A percentile compares a stretch with the other conserved stretches of the same genome.
Evolutionary conservation across 2,888 invertebrate genomes (phyloP).

Genomic region (Ophonus ardosiacus): DNA sequence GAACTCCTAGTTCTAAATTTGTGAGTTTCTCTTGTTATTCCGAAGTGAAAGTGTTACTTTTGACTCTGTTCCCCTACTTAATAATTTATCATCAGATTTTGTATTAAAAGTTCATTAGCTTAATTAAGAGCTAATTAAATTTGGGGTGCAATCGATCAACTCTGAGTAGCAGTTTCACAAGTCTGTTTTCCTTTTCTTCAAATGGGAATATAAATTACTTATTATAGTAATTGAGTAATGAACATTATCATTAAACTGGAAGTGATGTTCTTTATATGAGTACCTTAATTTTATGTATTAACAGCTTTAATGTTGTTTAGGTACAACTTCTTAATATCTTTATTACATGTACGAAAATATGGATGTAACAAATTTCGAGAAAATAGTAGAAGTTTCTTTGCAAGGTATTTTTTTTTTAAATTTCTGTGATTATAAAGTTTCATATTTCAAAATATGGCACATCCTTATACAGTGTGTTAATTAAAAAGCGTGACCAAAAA

Average conservation of each 20-base stretch:
- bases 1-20: neutral
- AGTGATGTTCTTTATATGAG: neutral
- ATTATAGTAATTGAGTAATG: conserved; percentile 15
- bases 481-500: no score
- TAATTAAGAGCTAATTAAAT: conserved; percentile 44
- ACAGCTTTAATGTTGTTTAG: no score
- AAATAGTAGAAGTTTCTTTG: no score
- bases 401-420: no score
- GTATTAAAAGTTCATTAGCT: conserved; percentile 43
- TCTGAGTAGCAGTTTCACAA: neutral
- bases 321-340: no score
- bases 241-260: neutral
- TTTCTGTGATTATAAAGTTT: no score
- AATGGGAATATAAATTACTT: neutral
- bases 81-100: conserved; percentile 41
- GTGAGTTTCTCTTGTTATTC: neutral
- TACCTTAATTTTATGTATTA: no score
- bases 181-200: conserved; percentile 5
- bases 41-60: conserved; percentile 1
- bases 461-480: no score
- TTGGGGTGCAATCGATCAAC: conserved; percentile 45
- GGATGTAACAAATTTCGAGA: no score
- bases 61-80: conserved; percentile 3
- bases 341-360: no score
- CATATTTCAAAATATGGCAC: no score